Percentiles rank a stretch among this genome's conserved stretches.
Evolutionary conservation across 2,888 invertebrate genomes (phyloP).

Genomic region (Eilema caniola): DNA sequence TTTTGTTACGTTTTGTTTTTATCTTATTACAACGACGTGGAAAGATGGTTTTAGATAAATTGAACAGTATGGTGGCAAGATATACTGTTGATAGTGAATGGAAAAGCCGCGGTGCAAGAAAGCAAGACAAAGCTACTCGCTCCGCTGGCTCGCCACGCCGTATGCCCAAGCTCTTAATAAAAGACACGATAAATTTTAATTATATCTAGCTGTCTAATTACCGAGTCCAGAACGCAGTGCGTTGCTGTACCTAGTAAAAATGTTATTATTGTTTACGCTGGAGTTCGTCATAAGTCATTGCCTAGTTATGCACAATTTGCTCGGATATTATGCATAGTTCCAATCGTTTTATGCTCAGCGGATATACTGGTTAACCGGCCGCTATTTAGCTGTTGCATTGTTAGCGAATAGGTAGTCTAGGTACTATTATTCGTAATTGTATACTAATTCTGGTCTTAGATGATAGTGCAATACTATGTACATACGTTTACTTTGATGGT

Average conservation of each 20-base stretch:
- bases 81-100: conserved; percentile 72
- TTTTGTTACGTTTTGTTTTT: conserved; percentile 24
- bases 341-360: conserved; percentile 47
- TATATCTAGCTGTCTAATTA: conserved; percentile 72
- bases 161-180: conserved; percentile 70
- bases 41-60: conserved; percentile 60
- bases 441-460: conserved; percentile 37
- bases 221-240: conserved; percentile 47
- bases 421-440: conserved; percentile 42
- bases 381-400: conserved; percentile 34
- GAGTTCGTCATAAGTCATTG: conserved; percentile 64
- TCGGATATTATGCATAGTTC: conserved; percentile 56
- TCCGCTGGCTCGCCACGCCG: conserved; percentile 66
- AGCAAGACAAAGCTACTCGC: conserved; percentile 70
- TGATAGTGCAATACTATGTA: conserved; percentile 13
- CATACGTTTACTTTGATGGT: too few species aligned
- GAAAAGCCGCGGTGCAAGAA: conserved; percentile 67
- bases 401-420: conserved; percentile 8
- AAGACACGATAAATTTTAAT: conserved; percentile 80
- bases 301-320: conserved; percentile 71
- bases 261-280: conserved; percentile 54
- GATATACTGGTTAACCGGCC: conserved; percentile 31
- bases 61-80: conserved; percentile 67
- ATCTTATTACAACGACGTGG: conserved; percentile 45
- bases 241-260: conserved; percentile 56